Conservation (phyloP, 2,797 vertebrate species). For the Chiloscyllium punctatum region DNA sequence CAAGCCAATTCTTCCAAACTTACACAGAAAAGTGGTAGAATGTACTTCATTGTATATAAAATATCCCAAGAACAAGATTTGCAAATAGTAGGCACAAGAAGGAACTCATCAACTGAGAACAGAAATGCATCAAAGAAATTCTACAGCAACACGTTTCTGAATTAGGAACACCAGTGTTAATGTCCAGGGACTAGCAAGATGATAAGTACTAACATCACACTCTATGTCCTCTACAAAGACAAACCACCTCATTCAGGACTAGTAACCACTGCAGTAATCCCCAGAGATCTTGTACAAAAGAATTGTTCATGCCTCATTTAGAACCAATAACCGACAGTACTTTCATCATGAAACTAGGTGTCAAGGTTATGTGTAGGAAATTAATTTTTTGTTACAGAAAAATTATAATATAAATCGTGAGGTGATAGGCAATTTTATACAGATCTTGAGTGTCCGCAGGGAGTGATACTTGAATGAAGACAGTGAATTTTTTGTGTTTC, state of each 20-base stretch:
- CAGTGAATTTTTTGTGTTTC: neutral
- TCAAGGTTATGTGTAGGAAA: constrained; percentile 17
- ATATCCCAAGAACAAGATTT: neutral
- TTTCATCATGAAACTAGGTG: neutral
- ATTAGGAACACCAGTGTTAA: neutral
- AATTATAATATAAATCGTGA: neutral
- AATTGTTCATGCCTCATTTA: constrained; percentile 18
- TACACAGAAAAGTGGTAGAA: neutral
- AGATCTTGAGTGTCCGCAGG: neutral
- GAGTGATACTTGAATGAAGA: neutral
- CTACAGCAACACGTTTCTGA: neutral
- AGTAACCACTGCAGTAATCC: neutral
- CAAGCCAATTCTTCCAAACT: neutral
- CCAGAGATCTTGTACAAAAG: constrained; percentile 15
- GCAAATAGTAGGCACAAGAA: neutral
- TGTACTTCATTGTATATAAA: neutral
- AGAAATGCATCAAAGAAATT: neutral
- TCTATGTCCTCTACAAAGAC: neutral
- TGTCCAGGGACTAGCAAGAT: neutral
- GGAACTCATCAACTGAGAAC: neutral
- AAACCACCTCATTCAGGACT: neutral
- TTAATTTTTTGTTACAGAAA: neutral
- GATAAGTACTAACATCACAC: neutral
- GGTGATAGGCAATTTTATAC: neutral
- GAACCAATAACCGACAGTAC: neutral